Conservation (phyloP, 1,140 invertebrate genomes). For the Magallana gigas region DNA sequence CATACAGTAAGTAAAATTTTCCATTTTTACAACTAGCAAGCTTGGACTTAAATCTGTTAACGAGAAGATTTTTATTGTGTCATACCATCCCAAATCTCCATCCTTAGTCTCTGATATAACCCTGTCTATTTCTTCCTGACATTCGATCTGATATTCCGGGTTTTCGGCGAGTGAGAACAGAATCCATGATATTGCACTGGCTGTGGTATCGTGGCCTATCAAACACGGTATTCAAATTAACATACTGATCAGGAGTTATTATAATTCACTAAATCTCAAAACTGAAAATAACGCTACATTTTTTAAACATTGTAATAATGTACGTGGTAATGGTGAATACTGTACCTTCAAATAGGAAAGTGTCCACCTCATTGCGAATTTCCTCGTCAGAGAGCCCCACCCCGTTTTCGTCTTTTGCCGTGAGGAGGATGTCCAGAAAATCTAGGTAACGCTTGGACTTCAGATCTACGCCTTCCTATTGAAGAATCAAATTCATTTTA, state of each 20-base stretch:
- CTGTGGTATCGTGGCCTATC: conserved; percentile 76
- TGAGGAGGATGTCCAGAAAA: conserved; percentile 61
- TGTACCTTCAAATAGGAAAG: conserved; percentile 70
- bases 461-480: background rate
- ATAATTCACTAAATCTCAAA: too few relatives aligned
- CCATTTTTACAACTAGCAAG: too few relatives aligned
- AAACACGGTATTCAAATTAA: conserved; percentile 71
- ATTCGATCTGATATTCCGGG: conserved; percentile 89
- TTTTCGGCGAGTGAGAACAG: conserved; percentile 88
- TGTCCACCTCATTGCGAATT: conserved; percentile 76
- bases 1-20: too few relatives aligned
- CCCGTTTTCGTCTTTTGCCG: conserved; percentile 62
- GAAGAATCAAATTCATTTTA: background rate
- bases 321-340: too few relatives aligned
- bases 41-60: too few relatives aligned
- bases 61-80: too few relatives aligned
- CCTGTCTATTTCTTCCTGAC: conserved; percentile 89
- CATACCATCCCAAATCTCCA: conserved; percentile 69
- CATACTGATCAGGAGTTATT: too few relatives aligned
- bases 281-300: too few relatives aligned
- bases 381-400: conserved; percentile 63
- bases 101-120: conserved; percentile 83
- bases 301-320: too few relatives aligned
- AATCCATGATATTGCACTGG: conserved; percentile 85
- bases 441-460: conserved; percentile 51